Conservation (phyloP, 2,888 invertebrate species). For the Cryptocephalus primarius region DNA sequence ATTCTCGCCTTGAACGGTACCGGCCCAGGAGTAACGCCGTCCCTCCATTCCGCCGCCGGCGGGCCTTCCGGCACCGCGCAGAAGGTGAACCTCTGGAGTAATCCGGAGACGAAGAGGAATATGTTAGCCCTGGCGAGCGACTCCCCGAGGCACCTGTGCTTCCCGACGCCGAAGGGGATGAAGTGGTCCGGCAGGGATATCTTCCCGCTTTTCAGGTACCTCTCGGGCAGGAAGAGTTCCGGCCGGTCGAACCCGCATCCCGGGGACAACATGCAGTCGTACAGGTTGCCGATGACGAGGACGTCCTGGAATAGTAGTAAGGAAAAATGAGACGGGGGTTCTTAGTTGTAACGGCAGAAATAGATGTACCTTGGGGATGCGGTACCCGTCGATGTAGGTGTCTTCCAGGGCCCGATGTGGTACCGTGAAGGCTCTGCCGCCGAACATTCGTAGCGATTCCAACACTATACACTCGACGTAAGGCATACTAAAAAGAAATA, state of each 20-base stretch:
- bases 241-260: slow-evolving; percentile 55
- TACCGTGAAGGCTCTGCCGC: slow-evolving; percentile 66
- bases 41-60: slow-evolving; percentile 56
- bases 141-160: slow-evolving; percentile 76
- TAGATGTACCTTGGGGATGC: slow-evolving; percentile 72
- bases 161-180: slow-evolving; percentile 68
- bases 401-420: slow-evolving; percentile 69
- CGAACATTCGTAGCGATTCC: slow-evolving; percentile 70
- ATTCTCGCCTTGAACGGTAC: slow-evolving; percentile 60
- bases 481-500: slow-evolving; percentile 49
- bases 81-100: slow-evolving; percentile 65
- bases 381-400: slow-evolving; percentile 59
- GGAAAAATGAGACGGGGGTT: too few species aligned
- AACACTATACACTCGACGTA: slow-evolving; percentile 69
- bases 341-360: too few species aligned
- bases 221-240: slow-evolving; percentile 60
- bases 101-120: slow-evolving; percentile 61
- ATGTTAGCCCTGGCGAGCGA: slow-evolving; percentile 66
- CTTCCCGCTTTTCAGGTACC: slow-evolving; percentile 54
- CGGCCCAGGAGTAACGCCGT: slow-evolving; percentile 69
- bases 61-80: slow-evolving; percentile 51
- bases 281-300: slow-evolving; percentile 68
- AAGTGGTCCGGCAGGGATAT: slow-evolving; percentile 53
- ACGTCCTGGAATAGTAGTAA: slow-evolving; percentile 54
- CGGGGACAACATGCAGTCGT: slow-evolving; percentile 59